These are phyloP conservation scores for Mionectes macconnelli DNA, from an alignment of 2,113 vertebrate species.

Conservation along the genomic window DNA sequence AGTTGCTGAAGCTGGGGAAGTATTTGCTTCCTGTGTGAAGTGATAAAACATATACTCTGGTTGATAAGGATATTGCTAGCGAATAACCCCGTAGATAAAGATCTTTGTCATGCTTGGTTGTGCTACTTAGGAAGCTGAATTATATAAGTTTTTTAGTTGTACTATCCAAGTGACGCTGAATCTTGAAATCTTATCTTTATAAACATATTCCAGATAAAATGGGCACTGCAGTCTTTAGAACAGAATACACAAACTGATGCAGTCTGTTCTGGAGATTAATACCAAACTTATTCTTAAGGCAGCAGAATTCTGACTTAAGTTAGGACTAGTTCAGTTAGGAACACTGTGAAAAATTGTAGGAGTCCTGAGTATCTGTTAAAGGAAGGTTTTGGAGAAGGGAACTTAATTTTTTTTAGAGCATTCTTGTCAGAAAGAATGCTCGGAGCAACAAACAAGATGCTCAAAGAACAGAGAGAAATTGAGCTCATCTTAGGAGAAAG, in stretches of 20 bases:
- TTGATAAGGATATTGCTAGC: background rate
- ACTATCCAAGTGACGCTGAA: background rate
- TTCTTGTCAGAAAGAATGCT: background rate
- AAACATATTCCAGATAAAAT: background rate
- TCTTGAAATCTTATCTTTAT: background rate
- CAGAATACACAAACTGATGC: background rate
- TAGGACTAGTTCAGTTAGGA: background rate
- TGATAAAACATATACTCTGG: accelerated
- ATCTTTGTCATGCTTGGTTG: background rate
- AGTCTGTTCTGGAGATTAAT: background rate
- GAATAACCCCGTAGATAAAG: background rate
- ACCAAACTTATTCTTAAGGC: background rate
- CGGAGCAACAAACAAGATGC: background rate
- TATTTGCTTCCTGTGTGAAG: background rate
- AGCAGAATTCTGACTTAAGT: background rate
- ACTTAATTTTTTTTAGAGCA: background rate
- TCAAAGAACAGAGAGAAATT: background rate
- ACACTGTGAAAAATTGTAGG: background rate
- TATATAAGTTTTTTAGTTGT: background rate
- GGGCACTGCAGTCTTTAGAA: background rate
- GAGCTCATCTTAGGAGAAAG: background rate
- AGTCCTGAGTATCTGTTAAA: background rate
- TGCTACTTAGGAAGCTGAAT: background rate
- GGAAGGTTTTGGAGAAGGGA: background rate
- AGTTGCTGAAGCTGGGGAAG: background rate